Percentiles rank a stretch among this genome's conserved stretches.
phyloP scores from a whole-genome alignment of 2,113 vertebrate genomes.

The Acrocephalus arundinaceus region DNA sequence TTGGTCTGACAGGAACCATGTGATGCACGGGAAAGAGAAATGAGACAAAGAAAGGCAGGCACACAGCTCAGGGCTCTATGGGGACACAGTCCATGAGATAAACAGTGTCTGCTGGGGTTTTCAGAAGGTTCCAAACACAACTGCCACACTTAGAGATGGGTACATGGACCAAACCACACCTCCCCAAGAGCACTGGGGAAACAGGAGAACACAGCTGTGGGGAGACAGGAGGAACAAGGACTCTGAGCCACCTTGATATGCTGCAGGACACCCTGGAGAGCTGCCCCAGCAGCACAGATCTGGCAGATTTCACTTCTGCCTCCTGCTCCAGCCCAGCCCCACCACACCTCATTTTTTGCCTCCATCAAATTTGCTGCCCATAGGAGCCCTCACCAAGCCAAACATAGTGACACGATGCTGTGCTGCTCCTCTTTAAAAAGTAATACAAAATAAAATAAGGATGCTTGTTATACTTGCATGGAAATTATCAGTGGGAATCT shows the following conservation, averaged over 20 bases:
- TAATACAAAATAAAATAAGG: neutral
- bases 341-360: neutral
- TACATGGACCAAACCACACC: accelerated
- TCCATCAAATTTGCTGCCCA: accelerated
- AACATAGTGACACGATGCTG: neutral
- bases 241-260: neutral
- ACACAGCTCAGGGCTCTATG: neutral
- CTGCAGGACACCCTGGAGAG: neutral
- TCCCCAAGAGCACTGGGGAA: accelerated
- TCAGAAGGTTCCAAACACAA: neutral
- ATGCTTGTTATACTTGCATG: neutral
- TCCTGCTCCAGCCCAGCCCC: neutral
- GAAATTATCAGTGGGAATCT: neutral
- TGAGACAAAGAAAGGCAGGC: neutral
- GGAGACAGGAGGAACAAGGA: neutral
- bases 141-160: neutral
- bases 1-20: neutral
- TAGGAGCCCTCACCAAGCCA: neutral
- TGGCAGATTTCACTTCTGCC: neutral
- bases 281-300: neutral
- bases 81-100: neutral
- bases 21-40: neutral
- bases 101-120: neutral
- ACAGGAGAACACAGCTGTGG: neutral
- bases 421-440: neutral